Conservation (phyloP, 2,113 vertebrate genomes). For the Crotalus viridis region DNA sequence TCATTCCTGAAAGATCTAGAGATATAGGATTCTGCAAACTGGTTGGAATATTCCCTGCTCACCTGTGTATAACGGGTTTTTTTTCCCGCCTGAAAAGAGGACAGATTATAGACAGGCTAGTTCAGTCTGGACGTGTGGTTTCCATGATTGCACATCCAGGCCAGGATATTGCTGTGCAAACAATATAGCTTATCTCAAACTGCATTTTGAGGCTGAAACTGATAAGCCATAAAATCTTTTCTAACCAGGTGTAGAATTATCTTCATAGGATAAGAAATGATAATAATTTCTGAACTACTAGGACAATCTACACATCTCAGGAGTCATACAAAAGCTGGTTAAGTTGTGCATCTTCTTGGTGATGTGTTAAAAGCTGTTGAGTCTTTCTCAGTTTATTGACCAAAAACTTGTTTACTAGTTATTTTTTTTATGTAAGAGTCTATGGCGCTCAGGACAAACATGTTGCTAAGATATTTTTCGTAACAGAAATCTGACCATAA, state of each 20-base stretch:
- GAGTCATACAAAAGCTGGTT: not conserved
- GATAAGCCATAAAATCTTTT: not conserved
- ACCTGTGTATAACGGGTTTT: not conserved
- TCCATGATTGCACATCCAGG: not conserved
- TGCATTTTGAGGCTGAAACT: not conserved
- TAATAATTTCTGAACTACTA: not conserved
- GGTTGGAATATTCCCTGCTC: not conserved
- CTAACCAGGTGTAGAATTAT: not conserved
- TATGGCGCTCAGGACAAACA: not conserved
- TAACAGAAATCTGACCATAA: not conserved
- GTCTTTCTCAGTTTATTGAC: not conserved
- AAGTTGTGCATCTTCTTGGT: not conserved
- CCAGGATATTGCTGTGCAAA: not conserved
- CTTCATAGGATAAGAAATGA: not conserved
- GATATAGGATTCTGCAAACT: not conserved
- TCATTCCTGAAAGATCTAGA: not conserved
- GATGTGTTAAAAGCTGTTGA: not conserved
- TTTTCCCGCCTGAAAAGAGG: slow-evolving; percentile 20
- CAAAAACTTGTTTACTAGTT: not conserved
- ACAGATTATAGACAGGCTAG: not conserved
- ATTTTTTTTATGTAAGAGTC: not conserved
- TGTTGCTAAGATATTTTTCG: not conserved
- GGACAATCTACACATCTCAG: not conserved
- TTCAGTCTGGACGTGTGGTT: slow-evolving; percentile 34
- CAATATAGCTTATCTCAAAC: not conserved